Conservation (phyloP, 2,888 invertebrate genomes). For the Ormyrus pomaceus region DNA sequence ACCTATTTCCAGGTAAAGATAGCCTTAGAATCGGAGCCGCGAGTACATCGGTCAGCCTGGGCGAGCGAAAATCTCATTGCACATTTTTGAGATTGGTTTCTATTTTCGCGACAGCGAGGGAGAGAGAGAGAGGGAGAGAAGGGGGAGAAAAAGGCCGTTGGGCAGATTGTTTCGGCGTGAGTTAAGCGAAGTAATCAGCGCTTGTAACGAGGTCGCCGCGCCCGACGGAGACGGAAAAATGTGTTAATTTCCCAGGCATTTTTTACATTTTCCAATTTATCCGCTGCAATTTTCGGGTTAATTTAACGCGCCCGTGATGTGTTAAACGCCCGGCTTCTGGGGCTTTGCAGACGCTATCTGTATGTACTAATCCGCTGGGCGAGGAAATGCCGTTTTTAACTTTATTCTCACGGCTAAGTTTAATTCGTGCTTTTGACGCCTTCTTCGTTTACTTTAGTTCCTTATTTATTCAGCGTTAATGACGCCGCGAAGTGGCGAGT, state of each 20-base stretch:
- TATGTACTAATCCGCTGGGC: not conserved
- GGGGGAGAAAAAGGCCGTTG: not conserved
- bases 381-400: slow-evolving; percentile 16
- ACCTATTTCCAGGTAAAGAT: not conserved
- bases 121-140: not conserved
- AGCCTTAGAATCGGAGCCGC: not conserved
- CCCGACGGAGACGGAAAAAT: not conserved
- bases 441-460: no score
- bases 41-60: not conserved
- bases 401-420: slow-evolving; percentile 3
- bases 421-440: not conserved
- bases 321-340: slow-evolving; percentile 14
- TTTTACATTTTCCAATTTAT: slow-evolving; percentile 37
- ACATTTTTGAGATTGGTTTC: slow-evolving; percentile 34
- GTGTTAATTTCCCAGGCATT: slow-evolving; percentile 25
- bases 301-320: slow-evolving; percentile 23
- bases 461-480: no score
- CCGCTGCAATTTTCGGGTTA: slow-evolving; percentile 42
- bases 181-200: slow-evolving; percentile 34
- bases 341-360: not conserved
- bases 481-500: no score
- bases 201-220: slow-evolving; percentile 18
- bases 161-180: slow-evolving; percentile 35
- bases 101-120: slow-evolving; percentile 10
- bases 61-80: slow-evolving; percentile 30